Evolutionary conservation across 2,113 vertebrate genomes (phyloP), one percentile per base, ranked within the genome.

Genomic region (Baryphthengus martii): DNA sequence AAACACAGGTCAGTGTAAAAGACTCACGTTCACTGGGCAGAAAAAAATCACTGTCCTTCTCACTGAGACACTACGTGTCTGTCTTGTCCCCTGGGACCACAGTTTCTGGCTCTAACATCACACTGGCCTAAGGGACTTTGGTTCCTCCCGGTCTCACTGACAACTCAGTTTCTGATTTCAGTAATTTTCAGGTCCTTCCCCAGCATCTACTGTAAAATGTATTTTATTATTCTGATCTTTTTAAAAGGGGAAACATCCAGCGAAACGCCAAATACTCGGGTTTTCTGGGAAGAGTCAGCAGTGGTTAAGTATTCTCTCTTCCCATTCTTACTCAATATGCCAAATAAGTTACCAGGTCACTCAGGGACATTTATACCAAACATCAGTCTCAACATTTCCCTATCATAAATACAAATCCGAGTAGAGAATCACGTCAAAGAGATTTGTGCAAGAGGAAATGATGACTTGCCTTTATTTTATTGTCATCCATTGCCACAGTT

Each of bases 401-500:
- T n/a, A 6, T 0, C 20, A 11, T 33, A 83, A 88, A 25, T 1
- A 56, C 3, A 35, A 61, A 68, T 9, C 52, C 35, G 39, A 5
- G 1, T 1, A 26, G 7, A 47, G 7, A 24, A 31, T 28, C 18
- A 11, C 1, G 29, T 33, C 15, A 18, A 31, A 65, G 7, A 33
- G 35, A 55, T n/a, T n/a, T 33, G n/a, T 3, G 4, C 31, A 39
- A 56, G 14, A 59, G 28, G 28, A 75, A 59, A 70, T 0, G 0
- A 13, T 12, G 24, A 90, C 86, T 94, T 90, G 99, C 99, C 99
- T 99, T 98, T 61, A 99, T 98, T 97, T 99, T 99, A 53, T 94
- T 96, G 21, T 98, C 96, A 12, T 99, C 99, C 0, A 98, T 99
- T 23, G 99, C 99, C 59, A 99, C 97, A 0, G 99, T 99, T 53